Evolutionary conservation across 2,797 vertebrate genomes (phyloP).

Genomic region (Antrozous pallidus): DNA sequence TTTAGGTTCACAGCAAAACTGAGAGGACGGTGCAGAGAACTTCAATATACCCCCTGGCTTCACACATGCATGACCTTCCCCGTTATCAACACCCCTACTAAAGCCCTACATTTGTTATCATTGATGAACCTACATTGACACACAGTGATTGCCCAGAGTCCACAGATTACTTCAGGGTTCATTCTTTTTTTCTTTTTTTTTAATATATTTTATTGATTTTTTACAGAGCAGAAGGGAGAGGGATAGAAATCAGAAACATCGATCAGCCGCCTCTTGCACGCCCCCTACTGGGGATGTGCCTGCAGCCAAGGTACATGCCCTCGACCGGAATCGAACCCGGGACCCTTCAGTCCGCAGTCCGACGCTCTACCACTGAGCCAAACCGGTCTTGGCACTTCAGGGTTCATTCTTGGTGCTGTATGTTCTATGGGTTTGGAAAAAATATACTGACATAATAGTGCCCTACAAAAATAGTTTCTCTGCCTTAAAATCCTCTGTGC

Average conservation of each 20-base stretch:
- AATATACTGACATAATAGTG: not conserved
- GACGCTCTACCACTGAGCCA: too few species aligned
- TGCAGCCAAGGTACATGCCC: too few species aligned
- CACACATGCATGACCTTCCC: not conserved
- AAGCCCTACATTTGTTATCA: not conserved
- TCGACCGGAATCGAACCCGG: too few species aligned
- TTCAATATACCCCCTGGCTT: not conserved
- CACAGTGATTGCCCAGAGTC: not conserved
- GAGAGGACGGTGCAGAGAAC: not conserved
- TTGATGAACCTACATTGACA: not conserved
- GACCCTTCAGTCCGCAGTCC: too few species aligned
- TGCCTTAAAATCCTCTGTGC: not conserved
- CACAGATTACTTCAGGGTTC: not conserved
- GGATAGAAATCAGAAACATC: too few species aligned
- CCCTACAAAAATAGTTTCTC: not conserved
- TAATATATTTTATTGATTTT: too few species aligned
- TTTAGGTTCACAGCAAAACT: not conserved
- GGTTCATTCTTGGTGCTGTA: not conserved
- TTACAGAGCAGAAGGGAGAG: too few species aligned
- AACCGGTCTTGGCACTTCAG: too few species aligned
- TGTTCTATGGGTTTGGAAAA: not conserved
- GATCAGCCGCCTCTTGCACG: too few species aligned
- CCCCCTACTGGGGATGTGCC: too few species aligned
- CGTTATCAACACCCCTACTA: not conserved
- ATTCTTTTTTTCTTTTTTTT: too few species aligned